phyloP scores from a whole-genome alignment of 2,888 invertebrate species.

The Drosophila subsilvestris region DNA sequence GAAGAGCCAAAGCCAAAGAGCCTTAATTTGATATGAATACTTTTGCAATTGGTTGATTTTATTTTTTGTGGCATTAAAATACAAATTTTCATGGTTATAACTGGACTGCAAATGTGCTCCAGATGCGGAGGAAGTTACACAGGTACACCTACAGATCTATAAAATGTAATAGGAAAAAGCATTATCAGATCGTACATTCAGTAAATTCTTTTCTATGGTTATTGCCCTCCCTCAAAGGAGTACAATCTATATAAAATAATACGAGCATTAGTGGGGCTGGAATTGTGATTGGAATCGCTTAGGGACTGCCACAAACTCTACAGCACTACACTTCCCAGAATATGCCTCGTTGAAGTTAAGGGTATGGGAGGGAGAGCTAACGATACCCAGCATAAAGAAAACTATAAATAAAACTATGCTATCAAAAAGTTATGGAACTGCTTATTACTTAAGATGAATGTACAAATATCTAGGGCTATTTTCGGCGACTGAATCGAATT shows the following conservation, averaged over 20 bases:
- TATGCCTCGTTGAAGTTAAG: not conserved
- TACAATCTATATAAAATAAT: not conserved
- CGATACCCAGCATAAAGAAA: not conserved
- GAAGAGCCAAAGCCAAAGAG: conserved; percentile 18
- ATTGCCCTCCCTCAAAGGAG: not conserved
- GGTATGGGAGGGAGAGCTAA: too few relatives aligned
- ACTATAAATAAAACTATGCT: too few relatives aligned
- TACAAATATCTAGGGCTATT: too few relatives aligned
- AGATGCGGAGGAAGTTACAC: conserved; percentile 1
- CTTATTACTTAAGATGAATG: too few relatives aligned
- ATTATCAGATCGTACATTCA: not conserved
- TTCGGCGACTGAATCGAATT: not conserved
- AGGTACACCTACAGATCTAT: not conserved
- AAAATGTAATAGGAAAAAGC: not conserved
- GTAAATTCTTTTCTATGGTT: not conserved
- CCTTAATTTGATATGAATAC: conserved; percentile 26
- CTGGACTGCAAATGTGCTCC: not conserved
- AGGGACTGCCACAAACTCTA: too few relatives aligned
- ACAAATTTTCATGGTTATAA: conserved; percentile 7
- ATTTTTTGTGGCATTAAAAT: conserved; percentile 9
- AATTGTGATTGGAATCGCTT: too few relatives aligned
- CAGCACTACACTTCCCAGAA: too few relatives aligned
- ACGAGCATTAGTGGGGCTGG: too few relatives aligned
- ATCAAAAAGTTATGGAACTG: too few relatives aligned
- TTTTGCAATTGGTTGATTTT: conserved; percentile 33